Evolutionary conservation across 2,888 invertebrate species (phyloP).

Genomic region (Autographa pulchrina): DNA sequence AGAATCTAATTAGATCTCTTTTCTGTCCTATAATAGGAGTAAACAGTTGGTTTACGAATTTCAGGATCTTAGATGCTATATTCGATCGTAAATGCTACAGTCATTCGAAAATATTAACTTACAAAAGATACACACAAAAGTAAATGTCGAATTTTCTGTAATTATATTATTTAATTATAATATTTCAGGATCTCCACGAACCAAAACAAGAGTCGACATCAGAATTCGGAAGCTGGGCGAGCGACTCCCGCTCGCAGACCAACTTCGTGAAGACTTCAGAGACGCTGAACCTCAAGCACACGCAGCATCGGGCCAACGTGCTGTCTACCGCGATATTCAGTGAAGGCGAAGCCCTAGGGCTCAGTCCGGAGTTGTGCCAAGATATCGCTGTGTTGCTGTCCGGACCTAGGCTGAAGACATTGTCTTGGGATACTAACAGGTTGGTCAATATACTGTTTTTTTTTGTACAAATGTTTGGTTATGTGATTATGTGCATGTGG

Average conservation of each 20-base stretch:
- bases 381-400: conserved; percentile 92
- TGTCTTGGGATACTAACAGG: conserved; percentile 92
- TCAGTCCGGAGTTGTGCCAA: conserved; percentile 91
- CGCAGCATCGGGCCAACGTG: conserved; percentile 86
- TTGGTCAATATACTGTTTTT: conserved; percentile 46
- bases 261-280: conserved; percentile 87
- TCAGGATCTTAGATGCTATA: no score
- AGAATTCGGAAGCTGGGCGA: conserved; percentile 84
- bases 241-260: conserved; percentile 82
- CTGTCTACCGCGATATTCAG: conserved; percentile 88
- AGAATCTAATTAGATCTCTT: no score
- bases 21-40: no score
- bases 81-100: no score
- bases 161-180: not conserved
- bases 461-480: no score
- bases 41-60: no score
- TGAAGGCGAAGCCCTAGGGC: conserved; percentile 91
- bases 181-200: conserved; percentile 72
- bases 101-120: not conserved
- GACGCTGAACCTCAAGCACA: conserved; percentile 80
- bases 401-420: conserved; percentile 92
- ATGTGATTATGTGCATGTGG: no score
- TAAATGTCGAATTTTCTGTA: no score
- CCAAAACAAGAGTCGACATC: conserved; percentile 67
- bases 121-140: no score